Conservation (phyloP, 2,888 invertebrate genomes). For the Selenia dentaria region DNA sequence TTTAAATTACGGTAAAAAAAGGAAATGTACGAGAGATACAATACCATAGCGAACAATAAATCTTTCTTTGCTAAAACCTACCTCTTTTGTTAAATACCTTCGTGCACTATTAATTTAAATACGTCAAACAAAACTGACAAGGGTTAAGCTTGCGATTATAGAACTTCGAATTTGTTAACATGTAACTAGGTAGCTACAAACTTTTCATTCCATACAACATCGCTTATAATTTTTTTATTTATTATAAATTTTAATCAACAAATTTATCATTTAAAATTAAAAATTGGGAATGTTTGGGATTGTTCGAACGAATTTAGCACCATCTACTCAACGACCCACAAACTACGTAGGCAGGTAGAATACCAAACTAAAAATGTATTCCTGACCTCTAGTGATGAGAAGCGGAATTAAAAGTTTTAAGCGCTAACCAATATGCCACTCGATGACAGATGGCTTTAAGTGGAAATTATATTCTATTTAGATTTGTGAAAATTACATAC, state of each 20-base stretch:
- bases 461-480: too few relatives aligned
- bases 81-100: slow-evolving; percentile 63
- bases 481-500: too few relatives aligned
- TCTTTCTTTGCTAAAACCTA: slow-evolving; percentile 40
- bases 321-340: slow-evolving; percentile 58
- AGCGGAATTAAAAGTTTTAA: slow-evolving; percentile 49
- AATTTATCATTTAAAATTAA: too few relatives aligned
- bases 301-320: slow-evolving; percentile 56
- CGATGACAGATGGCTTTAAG: slow-evolving; percentile 63
- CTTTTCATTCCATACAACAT: too few relatives aligned
- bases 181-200: not conserved
- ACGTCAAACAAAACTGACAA: slow-evolving; percentile 62
- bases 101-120: slow-evolving; percentile 70
- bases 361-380: slow-evolving; percentile 47
- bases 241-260: too few relatives aligned
- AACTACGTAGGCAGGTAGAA: slow-evolving; percentile 55
- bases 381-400: slow-evolving; percentile 74
- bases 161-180: slow-evolving; percentile 3
- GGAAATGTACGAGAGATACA: too few relatives aligned
- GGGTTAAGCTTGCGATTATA: slow-evolving; percentile 56
- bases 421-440: slow-evolving; percentile 43
- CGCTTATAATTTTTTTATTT: too few relatives aligned
- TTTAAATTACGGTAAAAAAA: too few relatives aligned
- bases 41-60: slow-evolving; percentile 33
- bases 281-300: too few relatives aligned